A percentile compares a stretch with the other conserved stretches of the same genome.
These are phyloP conservation scores for Pristionchus arcanus DNA, from an alignment of 2,888 invertebrate genomes.

Conservation along the genomic window DNA sequence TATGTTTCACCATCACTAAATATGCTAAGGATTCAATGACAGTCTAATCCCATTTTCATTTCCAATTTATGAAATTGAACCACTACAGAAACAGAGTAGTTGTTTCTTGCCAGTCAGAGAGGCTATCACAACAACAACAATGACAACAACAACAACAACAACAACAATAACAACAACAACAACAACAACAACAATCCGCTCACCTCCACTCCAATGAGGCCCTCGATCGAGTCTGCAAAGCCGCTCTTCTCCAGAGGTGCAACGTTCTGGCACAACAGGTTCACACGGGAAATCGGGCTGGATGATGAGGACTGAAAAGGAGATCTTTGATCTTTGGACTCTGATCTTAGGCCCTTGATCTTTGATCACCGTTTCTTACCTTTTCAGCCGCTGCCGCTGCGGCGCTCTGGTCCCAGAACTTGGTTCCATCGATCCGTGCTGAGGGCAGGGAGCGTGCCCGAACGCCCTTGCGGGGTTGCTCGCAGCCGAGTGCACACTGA, in stretches of 20 bases:
- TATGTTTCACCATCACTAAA: too few relatives aligned
- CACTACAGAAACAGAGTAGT: too few relatives aligned
- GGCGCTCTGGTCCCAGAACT: conserved; percentile 66
- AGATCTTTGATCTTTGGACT: background rate
- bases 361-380: background rate
- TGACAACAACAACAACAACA: too few relatives aligned
- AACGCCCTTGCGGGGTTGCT: conserved; percentile 48
- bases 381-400: conserved; percentile 58
- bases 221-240: conserved; percentile 49
- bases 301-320: conserved; percentile 14
- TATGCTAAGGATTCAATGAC: too few relatives aligned
- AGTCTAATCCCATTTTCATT: too few relatives aligned
- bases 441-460: background rate
- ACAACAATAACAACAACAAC: background rate
- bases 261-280: conserved; percentile 71
- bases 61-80: too few relatives aligned
- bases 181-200: background rate
- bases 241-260: conserved; percentile 59
- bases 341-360: background rate
- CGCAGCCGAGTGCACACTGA: conserved; percentile 51
- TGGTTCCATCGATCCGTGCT: conserved; percentile 62
- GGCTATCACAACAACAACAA: too few relatives aligned
- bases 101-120: too few relatives aligned
- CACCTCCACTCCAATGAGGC: conserved; percentile 42
- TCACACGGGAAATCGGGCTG: conserved; percentile 66